phyloP scores from a whole-genome alignment of 1,140 invertebrate genomes.

The Daktulosphaira vitifoliae region DNA sequence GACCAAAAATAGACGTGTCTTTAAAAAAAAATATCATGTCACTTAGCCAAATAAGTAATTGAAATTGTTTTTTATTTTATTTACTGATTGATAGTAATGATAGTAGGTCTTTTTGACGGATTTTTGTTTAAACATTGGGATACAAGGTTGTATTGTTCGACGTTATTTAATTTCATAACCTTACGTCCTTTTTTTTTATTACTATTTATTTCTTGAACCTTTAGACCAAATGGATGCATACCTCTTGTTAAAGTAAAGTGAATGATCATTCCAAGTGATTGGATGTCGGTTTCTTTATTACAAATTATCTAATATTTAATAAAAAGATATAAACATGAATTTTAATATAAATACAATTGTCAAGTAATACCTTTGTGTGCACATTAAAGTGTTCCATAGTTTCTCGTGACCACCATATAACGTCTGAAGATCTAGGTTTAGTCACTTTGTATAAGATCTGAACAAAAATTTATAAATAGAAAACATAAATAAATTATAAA shows the following conservation, averaged over 20 bases:
- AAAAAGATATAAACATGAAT: too few species aligned
- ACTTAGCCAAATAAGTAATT: not conserved
- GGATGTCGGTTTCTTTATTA: not conserved
- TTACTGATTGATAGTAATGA: not conserved
- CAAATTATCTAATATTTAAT: not conserved
- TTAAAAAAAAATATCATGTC: not conserved
- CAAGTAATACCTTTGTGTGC: not conserved
- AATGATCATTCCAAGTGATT: not conserved
- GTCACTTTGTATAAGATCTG: not conserved
- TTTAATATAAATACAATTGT: not conserved
- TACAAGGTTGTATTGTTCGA: not conserved
- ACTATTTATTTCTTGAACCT: not conserved
- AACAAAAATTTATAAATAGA: not conserved
- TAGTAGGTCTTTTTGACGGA: not conserved
- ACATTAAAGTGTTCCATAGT: not conserved
- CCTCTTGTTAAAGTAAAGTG: not conserved
- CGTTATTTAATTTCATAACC: not conserved
- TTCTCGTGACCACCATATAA: constrained; percentile 1
- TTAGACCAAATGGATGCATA: not conserved
- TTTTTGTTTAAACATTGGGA: not conserved
- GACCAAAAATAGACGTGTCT: not conserved
- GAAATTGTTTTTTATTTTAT: not conserved
- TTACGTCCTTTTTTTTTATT: not conserved
- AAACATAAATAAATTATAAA: too few species aligned
- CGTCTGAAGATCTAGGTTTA: not conserved